Base-by-base conservation (phyloP, 2,797 vertebrate genomes). In the Clangula hyemalis region DNA sequence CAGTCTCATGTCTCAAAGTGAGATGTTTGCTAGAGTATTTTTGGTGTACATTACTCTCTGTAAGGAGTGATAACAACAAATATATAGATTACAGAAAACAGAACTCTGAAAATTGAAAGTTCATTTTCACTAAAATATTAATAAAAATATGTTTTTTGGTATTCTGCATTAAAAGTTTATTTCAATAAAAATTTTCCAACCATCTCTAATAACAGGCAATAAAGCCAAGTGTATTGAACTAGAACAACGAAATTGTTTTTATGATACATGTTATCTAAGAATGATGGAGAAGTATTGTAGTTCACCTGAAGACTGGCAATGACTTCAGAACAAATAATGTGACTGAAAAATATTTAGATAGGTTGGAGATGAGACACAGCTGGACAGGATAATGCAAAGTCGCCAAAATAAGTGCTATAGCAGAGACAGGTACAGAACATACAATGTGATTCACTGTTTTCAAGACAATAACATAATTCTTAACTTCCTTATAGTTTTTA, bases 171-270 rank as follows among this genome's bases (percentile, higher is more conserved):
- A 89, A 95, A 93, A 64, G 8, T 24, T 89, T 85, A 45, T 79
- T 95, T 82, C 80, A 79, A 45, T 85, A 90, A 89, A 81, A 68
- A 19, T 64, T 95, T 89, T 74, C 60, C 56, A 83, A 64, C 30
- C n/a, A 65, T 6, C 22, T 86, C 39, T 85, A 85, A 86, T 43
- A 93, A 60, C 68, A 87, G 53, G 28, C 64, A 77, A 83, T 77
- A 89, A 88, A 81, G 15, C 15, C 0, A 0, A 73, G 43, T 38
- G 56, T 41, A 71, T 45, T 62, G 77, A 85, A 87, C 88, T 34
- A 68, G 62, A 95, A 57, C 39, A 90, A 53, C 34, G 30, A 43
- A 95, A 79, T 64, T 3, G 9, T 24, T 92, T 93, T 89, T 89
- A 69, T 90, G 60, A 79, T 45, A 49, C 8, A 17, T n/a, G 4